A percentile compares a stretch with the other conserved stretches of the same genome.
These are phyloP conservation scores for Micronycteris hirsuta DNA, from an alignment of 2,113 vertebrate species.

Conservation along the genomic window DNA sequence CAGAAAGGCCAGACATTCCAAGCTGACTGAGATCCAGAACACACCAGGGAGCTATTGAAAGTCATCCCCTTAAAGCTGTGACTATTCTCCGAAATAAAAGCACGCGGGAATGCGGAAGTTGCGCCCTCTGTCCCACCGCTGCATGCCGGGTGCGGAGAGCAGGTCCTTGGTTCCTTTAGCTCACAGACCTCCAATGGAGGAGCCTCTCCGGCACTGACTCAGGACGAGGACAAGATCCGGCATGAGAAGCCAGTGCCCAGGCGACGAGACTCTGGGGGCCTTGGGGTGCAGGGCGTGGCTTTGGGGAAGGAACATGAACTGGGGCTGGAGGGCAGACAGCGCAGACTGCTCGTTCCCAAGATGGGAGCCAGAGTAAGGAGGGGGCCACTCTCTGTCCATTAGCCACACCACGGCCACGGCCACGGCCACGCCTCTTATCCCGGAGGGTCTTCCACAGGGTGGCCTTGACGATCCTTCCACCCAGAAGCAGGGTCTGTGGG, in stretches of 20 bases:
- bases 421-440: not conserved
- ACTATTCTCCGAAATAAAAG: not conserved
- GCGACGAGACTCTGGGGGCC: not conserved
- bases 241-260: not conserved
- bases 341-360: not conserved
- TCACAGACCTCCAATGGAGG: not conserved
- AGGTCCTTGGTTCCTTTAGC: not conserved
- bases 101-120: rapidly evolving
- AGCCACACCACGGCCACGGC: not conserved
- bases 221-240: not conserved
- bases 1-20: not conserved
- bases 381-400: not conserved
- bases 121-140: rapidly evolving
- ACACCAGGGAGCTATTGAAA: not conserved
- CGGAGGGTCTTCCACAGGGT: not conserved
- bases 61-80: not conserved
- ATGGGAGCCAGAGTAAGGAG: not conserved
- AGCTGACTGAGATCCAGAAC: not conserved
- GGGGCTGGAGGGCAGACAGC: not conserved
- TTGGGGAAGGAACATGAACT: not conserved
- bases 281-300: not conserved
- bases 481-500: not conserved
- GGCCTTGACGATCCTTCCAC: not conserved
- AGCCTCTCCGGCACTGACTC: not conserved
- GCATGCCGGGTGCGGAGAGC: rapidly evolving